phyloP scores from a whole-genome alignment of 2,888 invertebrate genomes.

The Cartodere bifasciata region DNA sequence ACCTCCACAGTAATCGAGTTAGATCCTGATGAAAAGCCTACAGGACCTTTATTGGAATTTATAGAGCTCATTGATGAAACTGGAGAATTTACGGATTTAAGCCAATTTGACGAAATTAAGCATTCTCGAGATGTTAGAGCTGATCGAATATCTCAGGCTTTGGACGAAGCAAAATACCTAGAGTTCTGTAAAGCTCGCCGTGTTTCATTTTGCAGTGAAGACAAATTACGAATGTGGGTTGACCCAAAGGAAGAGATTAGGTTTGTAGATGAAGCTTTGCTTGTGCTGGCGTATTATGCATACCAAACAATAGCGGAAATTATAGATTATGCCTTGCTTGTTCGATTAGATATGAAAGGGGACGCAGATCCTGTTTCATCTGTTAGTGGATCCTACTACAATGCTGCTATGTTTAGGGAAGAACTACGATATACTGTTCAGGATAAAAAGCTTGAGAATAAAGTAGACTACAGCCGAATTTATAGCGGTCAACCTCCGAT shows the following conservation, averaged over 20 bases:
- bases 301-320: slow-evolving; percentile 86
- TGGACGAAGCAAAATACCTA: slow-evolving; percentile 50
- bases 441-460: slow-evolving; percentile 33
- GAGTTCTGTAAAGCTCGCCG: slow-evolving; percentile 70
- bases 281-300: slow-evolving; percentile 72
- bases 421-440: slow-evolving; percentile 35
- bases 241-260: slow-evolving; percentile 49
- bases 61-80: slow-evolving; percentile 44
- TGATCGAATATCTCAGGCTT: slow-evolving; percentile 45
- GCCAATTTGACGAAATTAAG: slow-evolving; percentile 43
- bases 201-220: slow-evolving; percentile 48
- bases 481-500: slow-evolving; percentile 58
- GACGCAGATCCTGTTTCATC: slow-evolving; percentile 59
- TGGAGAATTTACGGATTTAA: slow-evolving; percentile 40
- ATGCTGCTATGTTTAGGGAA: slow-evolving; percentile 46
- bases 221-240: slow-evolving; percentile 49
- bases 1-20: slow-evolving; percentile 29
- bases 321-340: slow-evolving; percentile 69
- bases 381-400: slow-evolving; percentile 51
- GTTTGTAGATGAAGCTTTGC: slow-evolving; percentile 51
- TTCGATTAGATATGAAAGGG: slow-evolving; percentile 62
- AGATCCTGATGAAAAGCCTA: slow-evolving; percentile 40
- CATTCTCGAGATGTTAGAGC: slow-evolving; percentile 48
- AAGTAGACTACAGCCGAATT: slow-evolving; percentile 36
- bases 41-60: slow-evolving; percentile 37